Percentiles rank a stretch among this genome's conserved stretches.
phyloP scores from a whole-genome alignment of 2,888 invertebrate species.

The Vesta saturnalis region DNA sequence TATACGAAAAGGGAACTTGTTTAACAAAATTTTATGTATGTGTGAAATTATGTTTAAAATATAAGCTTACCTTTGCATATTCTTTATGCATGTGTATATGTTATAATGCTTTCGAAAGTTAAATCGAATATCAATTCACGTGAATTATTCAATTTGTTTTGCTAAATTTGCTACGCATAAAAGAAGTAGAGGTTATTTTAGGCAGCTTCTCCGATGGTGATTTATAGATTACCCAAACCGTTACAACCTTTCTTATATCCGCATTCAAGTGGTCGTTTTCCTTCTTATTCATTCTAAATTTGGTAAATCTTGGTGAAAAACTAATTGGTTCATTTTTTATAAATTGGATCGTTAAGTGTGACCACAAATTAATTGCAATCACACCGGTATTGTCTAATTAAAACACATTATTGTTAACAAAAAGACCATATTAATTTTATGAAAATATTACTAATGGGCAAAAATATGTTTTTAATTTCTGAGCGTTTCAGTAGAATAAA shows the following conservation, averaged over 20 bases:
- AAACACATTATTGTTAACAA: too few species aligned
- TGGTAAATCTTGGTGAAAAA: neutral
- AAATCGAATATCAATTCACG: conserved; percentile 20
- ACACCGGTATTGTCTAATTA: too few species aligned
- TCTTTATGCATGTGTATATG: too few species aligned
- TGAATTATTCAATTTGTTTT: conserved; percentile 27
- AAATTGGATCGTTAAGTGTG: too few species aligned
- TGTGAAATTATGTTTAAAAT: neutral
- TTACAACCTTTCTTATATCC: conserved; percentile 19
- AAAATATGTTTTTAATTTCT: too few species aligned
- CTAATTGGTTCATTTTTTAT: neutral
- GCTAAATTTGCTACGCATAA: conserved; percentile 17
- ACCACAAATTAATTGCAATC: too few species aligned
- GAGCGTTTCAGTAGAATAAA: too few species aligned
- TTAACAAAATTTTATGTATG: too few species aligned
- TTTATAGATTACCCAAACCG: conserved; percentile 19
- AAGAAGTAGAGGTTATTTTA: conserved; percentile 17
- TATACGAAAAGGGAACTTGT: too few species aligned
- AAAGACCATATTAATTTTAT: too few species aligned
- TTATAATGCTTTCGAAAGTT: conserved; percentile 19
- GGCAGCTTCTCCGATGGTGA: conserved; percentile 23
- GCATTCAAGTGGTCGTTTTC: conserved; percentile 16
- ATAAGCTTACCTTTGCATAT: neutral
- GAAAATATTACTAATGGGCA: too few species aligned
- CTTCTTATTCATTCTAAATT: conserved; percentile 3